Percentiles rank a stretch among this genome's conserved stretches.
These are phyloP conservation scores for Ellobium chinense DNA, from an alignment of 2,888 invertebrate species.

Conservation along the genomic window DNA sequence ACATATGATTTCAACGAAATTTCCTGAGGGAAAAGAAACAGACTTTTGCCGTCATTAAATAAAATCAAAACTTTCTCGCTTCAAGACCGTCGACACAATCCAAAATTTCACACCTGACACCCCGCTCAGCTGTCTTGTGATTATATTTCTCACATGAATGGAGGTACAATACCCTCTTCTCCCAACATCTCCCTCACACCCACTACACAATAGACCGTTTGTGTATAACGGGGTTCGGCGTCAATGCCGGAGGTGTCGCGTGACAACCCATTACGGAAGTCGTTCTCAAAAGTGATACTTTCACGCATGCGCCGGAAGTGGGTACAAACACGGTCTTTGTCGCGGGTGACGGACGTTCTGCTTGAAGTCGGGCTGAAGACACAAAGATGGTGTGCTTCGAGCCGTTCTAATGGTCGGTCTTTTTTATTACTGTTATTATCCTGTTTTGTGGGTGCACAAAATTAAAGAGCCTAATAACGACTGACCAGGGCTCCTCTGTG, in stretches of 20 bases:
- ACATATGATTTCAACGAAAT: too few species aligned
- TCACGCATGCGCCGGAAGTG: conserved; percentile 20
- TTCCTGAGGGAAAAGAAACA: too few species aligned
- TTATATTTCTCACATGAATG: neutral
- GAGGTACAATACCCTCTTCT: neutral
- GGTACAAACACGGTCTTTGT: conserved; percentile 16
- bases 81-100: too few species aligned
- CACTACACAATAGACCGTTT: neutral
- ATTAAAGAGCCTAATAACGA: neutral
- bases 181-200: neutral
- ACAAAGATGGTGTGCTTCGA: conserved; percentile 14
- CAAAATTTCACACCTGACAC: conserved; percentile 12
- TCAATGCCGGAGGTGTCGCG: conserved; percentile 1
- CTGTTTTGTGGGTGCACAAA: neutral
- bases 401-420: neutral
- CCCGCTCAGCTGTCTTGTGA: neutral
- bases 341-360: neutral
- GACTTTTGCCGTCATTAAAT: neutral
- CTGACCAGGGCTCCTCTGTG: neutral
- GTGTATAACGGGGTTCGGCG: neutral
- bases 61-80: too few species aligned
- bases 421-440: conserved; percentile 21
- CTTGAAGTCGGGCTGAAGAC: neutral
- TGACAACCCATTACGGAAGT: conserved; percentile 30
- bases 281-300: neutral